Evolutionary conservation across 2,888 invertebrate genomes (phyloP), one percentile per base, ranked within the genome.

Genomic region (Drosophila infuscata): DNA sequence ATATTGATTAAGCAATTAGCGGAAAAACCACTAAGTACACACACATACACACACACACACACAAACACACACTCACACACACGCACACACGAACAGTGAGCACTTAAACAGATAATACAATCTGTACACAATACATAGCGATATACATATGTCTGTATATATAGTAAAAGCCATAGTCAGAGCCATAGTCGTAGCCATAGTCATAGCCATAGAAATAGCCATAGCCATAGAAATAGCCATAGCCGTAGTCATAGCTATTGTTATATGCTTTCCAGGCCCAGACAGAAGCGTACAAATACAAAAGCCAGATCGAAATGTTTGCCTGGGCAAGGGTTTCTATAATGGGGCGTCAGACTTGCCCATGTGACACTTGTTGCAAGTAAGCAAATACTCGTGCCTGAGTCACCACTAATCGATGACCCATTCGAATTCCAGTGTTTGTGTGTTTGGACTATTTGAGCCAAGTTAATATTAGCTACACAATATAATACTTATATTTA

Each of bases 1-100:
- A 65, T 88, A 85, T 85, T 88, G 88, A 85, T 88, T 85, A 85
- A 83, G 79, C 86, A 85, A 88, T 85, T 85, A 85, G 81, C 70
- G 74, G 52, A 74, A 76, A 83, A 84, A 84, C 79, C 85, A 79
- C 81, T 53, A 59, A 73, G 60, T 60, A 74, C 75, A 83, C 58
- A 78, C 48, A 65, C 58, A 72, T 66, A 69, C 63, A 63, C 53
- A 17, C 20, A 35, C 33, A 68, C 36, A 43, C 48, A 52, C 48
- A 56, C 53, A 53, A n/a, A n/a, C 41, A 29, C 56, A 33, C 56
- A 1, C 49, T 6, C 46, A n/a, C n/a, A n/a, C n/a, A 17, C 48
- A 36, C 32, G n/a, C 46, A n/a, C n/a, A n/a, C 20, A 56, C 17
- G 38, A 30, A 35, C 29, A 51, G 30, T 6, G 36, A 33, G 36